phyloP scores from a whole-genome alignment of 2,888 invertebrate species.

The Iphiclides podalirius region DNA sequence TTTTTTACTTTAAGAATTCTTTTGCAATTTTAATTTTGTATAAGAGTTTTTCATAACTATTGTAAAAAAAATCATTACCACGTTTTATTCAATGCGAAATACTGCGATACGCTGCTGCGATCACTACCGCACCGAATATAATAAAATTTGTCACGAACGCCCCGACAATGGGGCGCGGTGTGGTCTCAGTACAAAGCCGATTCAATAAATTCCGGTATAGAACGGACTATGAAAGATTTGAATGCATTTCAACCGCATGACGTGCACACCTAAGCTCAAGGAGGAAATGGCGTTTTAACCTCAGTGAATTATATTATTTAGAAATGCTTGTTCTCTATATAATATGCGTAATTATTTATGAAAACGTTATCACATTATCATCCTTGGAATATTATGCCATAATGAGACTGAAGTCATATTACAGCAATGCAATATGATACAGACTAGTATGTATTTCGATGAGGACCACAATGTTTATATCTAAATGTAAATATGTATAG shows the following conservation, averaged over 20 bases:
- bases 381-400: no score
- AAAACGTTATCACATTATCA: no score
- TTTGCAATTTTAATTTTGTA: no score
- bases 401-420: no score
- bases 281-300: not conserved
- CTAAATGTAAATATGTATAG: no score
- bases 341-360: no score
- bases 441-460: no score
- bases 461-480: no score
- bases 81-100: not conserved
- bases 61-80: not conserved
- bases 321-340: no score
- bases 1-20: no score
- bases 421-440: no score
- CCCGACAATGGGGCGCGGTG: conserved; percentile 50
- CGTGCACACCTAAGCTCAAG: conserved; percentile 37
- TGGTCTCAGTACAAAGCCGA: conserved; percentile 59
- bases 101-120: conserved; percentile 3
- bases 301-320: not conserved
- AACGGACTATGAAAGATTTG: conserved; percentile 57
- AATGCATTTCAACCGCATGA: conserved; percentile 62
- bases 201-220: conserved; percentile 62
- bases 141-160: conserved; percentile 56
- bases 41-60: not conserved
- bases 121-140: conserved; percentile 38